Percentiles rank a stretch among this genome's conserved stretches.
These are phyloP conservation scores for Deilephila elpenor DNA, from an alignment of 2,888 invertebrate species.

Conservation along the genomic window DNA sequence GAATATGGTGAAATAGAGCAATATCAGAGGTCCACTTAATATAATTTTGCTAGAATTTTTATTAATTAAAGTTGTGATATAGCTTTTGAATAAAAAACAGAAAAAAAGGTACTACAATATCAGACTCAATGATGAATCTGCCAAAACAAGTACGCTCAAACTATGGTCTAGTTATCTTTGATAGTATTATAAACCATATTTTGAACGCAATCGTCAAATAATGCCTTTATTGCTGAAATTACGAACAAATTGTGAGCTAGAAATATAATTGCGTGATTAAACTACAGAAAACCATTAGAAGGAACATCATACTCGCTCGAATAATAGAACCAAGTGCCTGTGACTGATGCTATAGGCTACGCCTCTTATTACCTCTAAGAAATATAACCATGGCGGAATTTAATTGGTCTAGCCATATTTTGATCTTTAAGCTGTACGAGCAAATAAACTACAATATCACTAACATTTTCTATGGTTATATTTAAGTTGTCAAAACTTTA, in stretches of 20 bases:
- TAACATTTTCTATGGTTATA: neutral
- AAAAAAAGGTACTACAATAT: no score
- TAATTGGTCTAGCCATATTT: neutral
- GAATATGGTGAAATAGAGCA: no score
- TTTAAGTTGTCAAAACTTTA: neutral
- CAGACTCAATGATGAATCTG: no score
- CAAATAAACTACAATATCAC: neutral
- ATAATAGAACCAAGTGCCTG: neutral
- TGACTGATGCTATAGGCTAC: neutral
- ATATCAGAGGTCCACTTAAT: no score
- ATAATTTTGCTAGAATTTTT: no score
- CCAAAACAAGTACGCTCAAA: neutral
- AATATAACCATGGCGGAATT: neutral
- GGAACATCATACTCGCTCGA: neutral
- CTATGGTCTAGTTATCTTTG: neutral
- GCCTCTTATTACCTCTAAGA: neutral
- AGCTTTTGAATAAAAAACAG: no score
- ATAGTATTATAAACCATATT: neutral
- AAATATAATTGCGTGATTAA: neutral
- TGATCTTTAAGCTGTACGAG: neutral
- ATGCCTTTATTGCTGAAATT: neutral
- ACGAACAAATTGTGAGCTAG: neutral
- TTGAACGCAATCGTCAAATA: neutral
- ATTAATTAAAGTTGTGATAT: no score
- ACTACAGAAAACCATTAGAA: slow-evolving; percentile 20